phyloP scores from a whole-genome alignment of 1,140 invertebrate genomes.

The Nasonia longicornis region DNA sequence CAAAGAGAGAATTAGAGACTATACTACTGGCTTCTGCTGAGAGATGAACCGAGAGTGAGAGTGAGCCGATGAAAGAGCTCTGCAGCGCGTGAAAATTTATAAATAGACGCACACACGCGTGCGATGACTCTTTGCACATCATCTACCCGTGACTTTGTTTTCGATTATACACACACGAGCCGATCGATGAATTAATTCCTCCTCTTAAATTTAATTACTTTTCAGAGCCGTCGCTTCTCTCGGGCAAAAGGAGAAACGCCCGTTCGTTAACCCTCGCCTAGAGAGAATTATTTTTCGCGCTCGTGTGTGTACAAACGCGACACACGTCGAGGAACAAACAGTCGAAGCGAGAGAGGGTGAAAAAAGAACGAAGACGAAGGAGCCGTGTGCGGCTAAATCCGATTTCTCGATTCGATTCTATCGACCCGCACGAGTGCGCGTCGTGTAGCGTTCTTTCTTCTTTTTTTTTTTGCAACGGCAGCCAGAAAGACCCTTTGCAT shows the following conservation, averaged over 20 bases:
- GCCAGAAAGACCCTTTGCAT: constrained; percentile 52
- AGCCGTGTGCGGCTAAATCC: constrained; percentile 3
- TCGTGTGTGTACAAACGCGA: too few species aligned
- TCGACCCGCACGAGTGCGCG: constrained; percentile 21
- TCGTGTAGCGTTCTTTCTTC: neutral
- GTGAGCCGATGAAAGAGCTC: neutral
- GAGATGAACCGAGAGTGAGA: constrained; percentile 26
- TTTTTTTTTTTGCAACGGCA: constrained; percentile 6
- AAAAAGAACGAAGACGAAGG: constrained; percentile 17
- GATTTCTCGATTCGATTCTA: constrained; percentile 26
- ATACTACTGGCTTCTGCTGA: constrained; percentile 3
- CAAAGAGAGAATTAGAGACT: constrained; percentile 37
- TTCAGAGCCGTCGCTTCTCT: too few species aligned
- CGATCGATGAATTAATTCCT: too few species aligned
- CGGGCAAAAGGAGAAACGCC: too few species aligned
- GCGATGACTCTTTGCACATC: too few species aligned
- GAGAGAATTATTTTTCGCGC: too few species aligned
- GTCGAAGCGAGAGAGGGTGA: neutral
- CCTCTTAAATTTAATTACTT: too few species aligned
- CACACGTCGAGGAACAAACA: neutral
- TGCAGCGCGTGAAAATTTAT: neutral
- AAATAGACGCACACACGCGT: neutral
- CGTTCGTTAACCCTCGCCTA: too few species aligned
- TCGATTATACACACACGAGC: too few species aligned
- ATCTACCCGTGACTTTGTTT: too few species aligned